These are phyloP conservation scores for Linnaemya tessellans DNA, from an alignment of 2,888 invertebrate genomes.

Conservation along the genomic window DNA sequence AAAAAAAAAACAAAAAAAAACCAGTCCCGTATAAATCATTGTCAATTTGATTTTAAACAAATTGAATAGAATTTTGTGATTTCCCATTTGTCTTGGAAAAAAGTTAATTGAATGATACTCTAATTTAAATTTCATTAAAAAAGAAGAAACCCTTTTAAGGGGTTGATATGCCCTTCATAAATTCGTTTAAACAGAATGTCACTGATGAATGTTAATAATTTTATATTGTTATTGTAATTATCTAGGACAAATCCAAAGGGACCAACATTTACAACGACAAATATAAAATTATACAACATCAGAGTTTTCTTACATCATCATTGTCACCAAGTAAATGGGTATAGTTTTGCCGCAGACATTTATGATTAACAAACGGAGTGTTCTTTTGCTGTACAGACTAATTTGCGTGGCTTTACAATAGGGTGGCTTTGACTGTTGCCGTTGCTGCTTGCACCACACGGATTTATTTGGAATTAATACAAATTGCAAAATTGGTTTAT, in stretches of 20 bases:
- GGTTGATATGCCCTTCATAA: not conserved
- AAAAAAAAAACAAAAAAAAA: not conserved
- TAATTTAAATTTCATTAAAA: conserved; percentile 10
- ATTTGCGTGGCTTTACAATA: not conserved
- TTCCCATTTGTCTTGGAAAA: conserved; percentile 28
- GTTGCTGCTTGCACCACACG: not conserved
- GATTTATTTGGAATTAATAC: too few species aligned
- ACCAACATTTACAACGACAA: conserved; percentile 49
- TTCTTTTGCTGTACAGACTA: not conserved
- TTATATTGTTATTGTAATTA: conserved; percentile 43
- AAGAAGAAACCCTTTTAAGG: conserved; percentile 54
- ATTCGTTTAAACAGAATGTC: not conserved
- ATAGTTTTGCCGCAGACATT: conserved; percentile 1
- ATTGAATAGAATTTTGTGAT: conserved; percentile 11
- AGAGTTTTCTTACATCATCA: not conserved
- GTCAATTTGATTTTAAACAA: conserved; percentile 5
- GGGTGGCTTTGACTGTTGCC: not conserved
- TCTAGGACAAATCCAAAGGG: conserved; percentile 31
- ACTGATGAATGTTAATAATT: conserved; percentile 39
- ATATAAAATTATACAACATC: conserved; percentile 41
- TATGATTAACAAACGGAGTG: conserved; percentile 7
- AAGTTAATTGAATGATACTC: conserved; percentile 20
- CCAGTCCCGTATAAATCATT: conserved; percentile 29
- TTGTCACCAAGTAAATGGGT: conserved; percentile 22
- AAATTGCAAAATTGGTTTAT: too few species aligned